phyloP scores from a whole-genome alignment of 2,113 vertebrate species.

The Bujurquina vittata region DNA sequence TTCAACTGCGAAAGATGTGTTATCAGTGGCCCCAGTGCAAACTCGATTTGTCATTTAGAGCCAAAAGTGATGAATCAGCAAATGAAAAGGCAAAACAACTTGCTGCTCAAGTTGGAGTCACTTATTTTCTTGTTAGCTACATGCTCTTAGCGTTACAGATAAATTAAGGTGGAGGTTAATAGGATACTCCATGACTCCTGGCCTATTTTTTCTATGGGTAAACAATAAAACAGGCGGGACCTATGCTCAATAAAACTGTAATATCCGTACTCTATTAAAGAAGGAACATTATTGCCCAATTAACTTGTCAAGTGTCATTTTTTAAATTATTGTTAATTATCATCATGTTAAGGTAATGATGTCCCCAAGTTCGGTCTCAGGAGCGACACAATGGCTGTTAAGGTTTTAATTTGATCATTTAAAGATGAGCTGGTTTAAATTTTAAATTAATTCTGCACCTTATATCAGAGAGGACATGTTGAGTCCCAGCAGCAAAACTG shows the following conservation, averaged over 20 bases:
- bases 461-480: not conserved
- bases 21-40: constrained; percentile 11
- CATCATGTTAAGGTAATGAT: constrained; percentile 20
- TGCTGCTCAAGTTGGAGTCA: not conserved
- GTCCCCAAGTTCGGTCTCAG: not conserved
- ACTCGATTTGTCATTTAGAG: constrained; percentile 28
- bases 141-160: not conserved
- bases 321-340: constrained; percentile 22
- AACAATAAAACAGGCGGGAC: not conserved
- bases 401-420: constrained; percentile 2
- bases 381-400: not conserved
- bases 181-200: not conserved
- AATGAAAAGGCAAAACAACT: constrained; percentile 8
- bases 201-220: not conserved
- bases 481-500: not conserved
- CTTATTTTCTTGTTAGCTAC: not conserved
- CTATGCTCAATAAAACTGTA: constrained; percentile 3
- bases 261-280: not conserved
- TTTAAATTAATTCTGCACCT: not conserved
- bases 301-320: constrained; percentile 37
- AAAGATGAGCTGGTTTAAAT: not conserved
- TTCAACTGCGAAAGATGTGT: constrained; percentile 52
- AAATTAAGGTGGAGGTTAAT: not conserved
- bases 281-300: not conserved
- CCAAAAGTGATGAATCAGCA: constrained; percentile 47